phyloP scores from a whole-genome alignment of 2,888 invertebrate genomes.

The Alloplasta piceator region DNA sequence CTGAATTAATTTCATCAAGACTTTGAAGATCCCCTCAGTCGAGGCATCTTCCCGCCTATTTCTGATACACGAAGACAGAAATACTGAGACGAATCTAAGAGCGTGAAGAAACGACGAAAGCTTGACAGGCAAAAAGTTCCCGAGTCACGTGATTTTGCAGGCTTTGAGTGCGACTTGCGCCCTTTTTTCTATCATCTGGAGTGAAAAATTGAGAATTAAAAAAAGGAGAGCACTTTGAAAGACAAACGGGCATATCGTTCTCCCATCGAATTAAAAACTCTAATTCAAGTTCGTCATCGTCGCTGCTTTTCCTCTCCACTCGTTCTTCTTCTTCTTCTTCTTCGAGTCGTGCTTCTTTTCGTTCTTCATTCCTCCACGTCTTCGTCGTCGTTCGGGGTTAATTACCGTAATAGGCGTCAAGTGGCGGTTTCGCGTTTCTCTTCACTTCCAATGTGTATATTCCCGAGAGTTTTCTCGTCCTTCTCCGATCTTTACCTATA shows the following conservation, averaged over 20 bases:
- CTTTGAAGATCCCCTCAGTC: conserved; percentile 1
- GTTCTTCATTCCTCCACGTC: conserved; percentile 40
- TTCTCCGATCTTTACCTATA: neutral
- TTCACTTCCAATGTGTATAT: neutral
- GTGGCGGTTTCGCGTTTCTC: conserved; percentile 62
- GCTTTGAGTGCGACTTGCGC: too few species aligned
- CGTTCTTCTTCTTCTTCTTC: conserved; percentile 15
- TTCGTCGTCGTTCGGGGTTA: conserved; percentile 62
- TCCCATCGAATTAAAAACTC: conserved; percentile 67
- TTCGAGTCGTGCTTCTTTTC: neutral
- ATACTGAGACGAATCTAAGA: neutral
- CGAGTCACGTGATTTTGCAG: neutral
- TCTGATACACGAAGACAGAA: neutral
- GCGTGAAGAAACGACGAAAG: neutral
- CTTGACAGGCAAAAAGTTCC: neutral
- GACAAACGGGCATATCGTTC: conserved; percentile 44
- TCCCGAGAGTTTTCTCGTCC: neutral
- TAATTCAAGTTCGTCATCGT: conserved; percentile 76
- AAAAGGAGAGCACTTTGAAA: conserved; percentile 41
- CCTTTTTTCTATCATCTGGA: too few species aligned
- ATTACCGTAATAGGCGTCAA: conserved; percentile 65
- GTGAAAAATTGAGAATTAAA: neutral
- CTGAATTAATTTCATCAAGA: conserved; percentile 26
- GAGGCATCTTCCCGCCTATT: neutral
- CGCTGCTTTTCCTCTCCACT: neutral